Evolutionary conservation across 2,113 vertebrate species (phyloP).

Genomic region (Catharus fuscescens): DNA sequence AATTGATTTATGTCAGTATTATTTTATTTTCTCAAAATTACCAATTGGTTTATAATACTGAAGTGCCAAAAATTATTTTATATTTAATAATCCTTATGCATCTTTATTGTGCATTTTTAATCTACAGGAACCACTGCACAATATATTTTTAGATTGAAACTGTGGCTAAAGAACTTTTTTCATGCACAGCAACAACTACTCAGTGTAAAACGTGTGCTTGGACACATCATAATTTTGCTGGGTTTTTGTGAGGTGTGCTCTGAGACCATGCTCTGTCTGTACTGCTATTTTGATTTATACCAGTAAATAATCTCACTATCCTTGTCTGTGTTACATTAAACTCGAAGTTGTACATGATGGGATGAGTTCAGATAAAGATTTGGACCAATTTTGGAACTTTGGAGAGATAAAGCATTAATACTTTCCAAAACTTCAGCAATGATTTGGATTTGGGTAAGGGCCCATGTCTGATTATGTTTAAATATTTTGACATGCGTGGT

Average conservation of each 20-base stretch:
- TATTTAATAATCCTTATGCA: not conserved
- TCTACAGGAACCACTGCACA: not conserved
- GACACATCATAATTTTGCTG: not conserved
- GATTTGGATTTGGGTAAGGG: conserved; percentile 22
- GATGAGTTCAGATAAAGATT: conserved; percentile 32
- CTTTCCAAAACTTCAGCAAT: conserved; percentile 33
- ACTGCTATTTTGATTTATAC: not conserved
- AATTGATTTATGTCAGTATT: not conserved
- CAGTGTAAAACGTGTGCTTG: not conserved
- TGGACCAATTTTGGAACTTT: not conserved
- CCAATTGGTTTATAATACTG: not conserved
- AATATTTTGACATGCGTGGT: conserved; percentile 3
- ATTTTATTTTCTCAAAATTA: not conserved
- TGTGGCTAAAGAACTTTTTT: not conserved
- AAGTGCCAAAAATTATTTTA: not conserved
- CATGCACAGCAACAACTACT: not conserved
- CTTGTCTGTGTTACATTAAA: not conserved
- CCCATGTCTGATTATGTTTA: conserved; percentile 39
- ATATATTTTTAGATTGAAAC: not conserved
- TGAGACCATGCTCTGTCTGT: not conserved
- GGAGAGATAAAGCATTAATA: conserved; percentile 24
- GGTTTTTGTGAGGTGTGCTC: not conserved
- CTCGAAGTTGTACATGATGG: not conserved
- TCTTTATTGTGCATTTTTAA: not conserved
- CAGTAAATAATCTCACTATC: not conserved